These are phyloP conservation scores for Pelodiscus sinensis DNA, from an alignment of 2,113 vertebrate genomes.

Conservation along the genomic window DNA sequence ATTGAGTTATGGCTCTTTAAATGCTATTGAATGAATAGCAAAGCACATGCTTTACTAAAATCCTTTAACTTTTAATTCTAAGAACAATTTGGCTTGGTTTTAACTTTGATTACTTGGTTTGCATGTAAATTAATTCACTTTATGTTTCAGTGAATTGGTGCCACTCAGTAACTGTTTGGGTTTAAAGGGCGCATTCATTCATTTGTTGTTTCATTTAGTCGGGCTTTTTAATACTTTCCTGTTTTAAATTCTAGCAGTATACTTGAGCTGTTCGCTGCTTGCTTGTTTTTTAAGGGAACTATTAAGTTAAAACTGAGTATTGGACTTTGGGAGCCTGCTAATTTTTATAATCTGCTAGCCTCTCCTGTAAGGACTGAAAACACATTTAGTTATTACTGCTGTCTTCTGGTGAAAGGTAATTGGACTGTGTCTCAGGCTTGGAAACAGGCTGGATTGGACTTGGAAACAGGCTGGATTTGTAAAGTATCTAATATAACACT, in stretches of 20 bases:
- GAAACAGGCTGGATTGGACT: not conserved
- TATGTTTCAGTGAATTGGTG: conserved; percentile 64
- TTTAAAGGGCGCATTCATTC: conserved; percentile 42
- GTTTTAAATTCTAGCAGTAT: not conserved
- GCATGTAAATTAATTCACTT: not conserved
- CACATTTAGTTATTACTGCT: not conserved
- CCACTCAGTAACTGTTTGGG: conserved; percentile 39
- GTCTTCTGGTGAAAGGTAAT: not conserved
- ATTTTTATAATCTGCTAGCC: fast-evolving
- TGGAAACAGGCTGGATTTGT: not conserved
- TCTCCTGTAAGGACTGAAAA: not conserved
- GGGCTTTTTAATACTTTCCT: too few relatives aligned
- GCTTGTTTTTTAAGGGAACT: not conserved
- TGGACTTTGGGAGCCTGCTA: not conserved
- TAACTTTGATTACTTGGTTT: not conserved
- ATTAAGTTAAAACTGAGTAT: not conserved
- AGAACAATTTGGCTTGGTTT: conserved; percentile 23
- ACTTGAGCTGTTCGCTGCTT: not conserved
- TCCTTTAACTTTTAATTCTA: not conserved
- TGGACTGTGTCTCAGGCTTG: not conserved
- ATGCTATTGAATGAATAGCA: conserved; percentile 20
- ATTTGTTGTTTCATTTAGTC: conserved; percentile 6
- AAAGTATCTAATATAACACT: not conserved
- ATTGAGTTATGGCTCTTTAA: not conserved
- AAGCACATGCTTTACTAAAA: not conserved